Percentiles rank a stretch among this genome's conserved stretches.
Conservation (phyloP, 2,888 invertebrate species). For the Rhamphomyia laevipes region DNA sequence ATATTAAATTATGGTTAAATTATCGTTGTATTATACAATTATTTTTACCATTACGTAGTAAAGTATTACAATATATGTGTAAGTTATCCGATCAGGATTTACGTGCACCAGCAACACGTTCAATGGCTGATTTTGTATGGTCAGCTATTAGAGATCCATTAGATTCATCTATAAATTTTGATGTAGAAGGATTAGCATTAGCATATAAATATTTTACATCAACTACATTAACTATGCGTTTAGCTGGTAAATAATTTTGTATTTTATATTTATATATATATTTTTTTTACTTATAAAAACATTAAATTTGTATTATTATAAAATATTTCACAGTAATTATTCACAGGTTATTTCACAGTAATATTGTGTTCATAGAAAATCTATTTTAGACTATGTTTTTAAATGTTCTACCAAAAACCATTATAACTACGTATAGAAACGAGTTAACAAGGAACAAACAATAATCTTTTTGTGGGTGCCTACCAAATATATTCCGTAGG, state of each 20-base stretch:
- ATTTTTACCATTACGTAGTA: constrained; percentile 75
- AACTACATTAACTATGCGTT: constrained; percentile 83
- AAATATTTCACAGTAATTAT: neutral
- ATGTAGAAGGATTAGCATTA: constrained; percentile 75
- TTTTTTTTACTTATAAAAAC: neutral
- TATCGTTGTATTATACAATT: constrained; percentile 79
- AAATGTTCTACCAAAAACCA: too few relatives aligned
- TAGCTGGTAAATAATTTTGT: constrained; percentile 52
- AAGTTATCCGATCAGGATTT: constrained; percentile 84
- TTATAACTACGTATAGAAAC: too few relatives aligned
- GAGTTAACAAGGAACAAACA: too few relatives aligned
- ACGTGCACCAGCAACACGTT: constrained; percentile 74
- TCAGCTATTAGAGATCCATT: constrained; percentile 86
- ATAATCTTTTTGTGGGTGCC: too few relatives aligned
- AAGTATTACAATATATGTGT: constrained; percentile 87
- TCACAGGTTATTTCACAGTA: neutral
- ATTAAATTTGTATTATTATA: neutral
- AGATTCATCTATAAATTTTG: constrained; percentile 75
- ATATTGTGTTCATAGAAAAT: too few relatives aligned
- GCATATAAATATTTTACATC: constrained; percentile 96
- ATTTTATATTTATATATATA: neutral
- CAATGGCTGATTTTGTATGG: constrained; percentile 96
- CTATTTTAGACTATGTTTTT: too few relatives aligned
- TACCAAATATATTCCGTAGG: too few relatives aligned
- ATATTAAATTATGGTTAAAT: constrained; percentile 88